Conservation (phyloP, 2,797 vertebrate genomes). For the Kryptopterus vitreolus region DNA sequence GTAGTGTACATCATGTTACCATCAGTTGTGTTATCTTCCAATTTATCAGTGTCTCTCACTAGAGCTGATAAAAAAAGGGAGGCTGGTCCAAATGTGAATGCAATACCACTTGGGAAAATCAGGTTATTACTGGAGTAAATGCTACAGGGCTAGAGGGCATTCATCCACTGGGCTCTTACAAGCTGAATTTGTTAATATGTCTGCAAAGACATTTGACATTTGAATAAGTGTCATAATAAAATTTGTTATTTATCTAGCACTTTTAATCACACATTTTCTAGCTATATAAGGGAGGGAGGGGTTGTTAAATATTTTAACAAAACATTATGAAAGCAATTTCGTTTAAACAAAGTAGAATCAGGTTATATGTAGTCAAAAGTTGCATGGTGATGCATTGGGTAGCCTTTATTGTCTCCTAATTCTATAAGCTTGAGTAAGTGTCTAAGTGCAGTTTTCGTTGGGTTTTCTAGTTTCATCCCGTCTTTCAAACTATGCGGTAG, state of each 20-base stretch:
- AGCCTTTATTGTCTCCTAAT: not conserved
- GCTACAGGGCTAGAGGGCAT: slow-evolving; percentile 15
- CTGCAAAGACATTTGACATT: slow-evolving; percentile 39
- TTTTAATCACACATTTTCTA: slow-evolving; percentile 19
- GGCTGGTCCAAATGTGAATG: slow-evolving; percentile 22
- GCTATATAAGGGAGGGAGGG: no score
- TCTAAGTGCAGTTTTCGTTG: not conserved
- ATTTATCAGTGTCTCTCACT: slow-evolving; percentile 27
- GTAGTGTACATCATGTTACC: slow-evolving; percentile 2
- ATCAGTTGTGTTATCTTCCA: slow-evolving; percentile 25
- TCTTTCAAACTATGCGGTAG: not conserved
- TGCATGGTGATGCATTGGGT: not conserved
- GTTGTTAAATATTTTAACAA: slow-evolving; percentile 13
- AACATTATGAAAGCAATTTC: not conserved
- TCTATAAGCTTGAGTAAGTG: not conserved
- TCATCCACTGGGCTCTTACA: slow-evolving; percentile 23
- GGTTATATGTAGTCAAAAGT: not conserved
- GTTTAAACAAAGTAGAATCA: not conserved
- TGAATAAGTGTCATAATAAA: slow-evolving; percentile 34
- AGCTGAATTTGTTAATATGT: slow-evolving; percentile 17
- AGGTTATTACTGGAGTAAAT: slow-evolving; percentile 33
- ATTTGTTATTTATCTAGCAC: slow-evolving; percentile 31
- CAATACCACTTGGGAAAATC: slow-evolving; percentile 25
- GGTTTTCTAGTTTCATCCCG: not conserved
- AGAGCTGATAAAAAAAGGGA: slow-evolving; percentile 24